Evolutionary conservation across 1,140 invertebrate genomes (phyloP).

Genomic region (Drosophila nigrodunni): DNA sequence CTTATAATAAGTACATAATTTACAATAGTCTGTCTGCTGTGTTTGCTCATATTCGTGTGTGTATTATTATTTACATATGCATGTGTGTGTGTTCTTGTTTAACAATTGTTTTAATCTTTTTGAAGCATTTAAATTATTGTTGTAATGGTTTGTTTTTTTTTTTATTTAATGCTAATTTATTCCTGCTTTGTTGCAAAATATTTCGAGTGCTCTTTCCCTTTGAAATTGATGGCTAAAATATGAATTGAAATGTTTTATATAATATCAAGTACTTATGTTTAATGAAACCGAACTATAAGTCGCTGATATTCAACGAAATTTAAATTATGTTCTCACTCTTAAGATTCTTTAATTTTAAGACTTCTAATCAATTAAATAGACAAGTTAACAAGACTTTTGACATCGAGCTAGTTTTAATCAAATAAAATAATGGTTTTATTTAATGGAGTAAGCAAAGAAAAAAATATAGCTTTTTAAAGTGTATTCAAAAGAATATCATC

Average conservation of each 20-base stretch:
- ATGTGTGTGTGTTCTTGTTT: constrained; percentile 13
- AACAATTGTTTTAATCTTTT: constrained; percentile 50
- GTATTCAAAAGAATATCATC: too few species aligned
- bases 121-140: constrained; percentile 47
- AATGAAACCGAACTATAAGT: constrained; percentile 33
- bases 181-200: neutral
- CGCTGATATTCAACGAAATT: neutral
- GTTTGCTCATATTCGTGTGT: constrained; percentile 17
- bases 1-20: constrained; percentile 75
- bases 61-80: constrained; percentile 49
- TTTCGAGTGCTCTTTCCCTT: constrained; percentile 1
- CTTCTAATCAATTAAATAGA: too few species aligned
- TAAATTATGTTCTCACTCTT: neutral
- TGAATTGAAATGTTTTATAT: neutral
- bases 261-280: constrained; percentile 10
- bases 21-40: constrained; percentile 57
- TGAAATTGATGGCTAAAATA: neutral
- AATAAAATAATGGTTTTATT: too few species aligned
- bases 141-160: constrained; percentile 23
- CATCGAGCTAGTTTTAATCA: too few species aligned
- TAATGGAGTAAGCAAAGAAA: too few species aligned
- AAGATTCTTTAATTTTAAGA: too few species aligned
- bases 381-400: too few species aligned
- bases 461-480: too few species aligned
- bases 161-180: constrained; percentile 38